Evolutionary conservation across 2,113 vertebrate genomes (phyloP), one percentile per base, ranked within the genome.

Genomic region (Ascaphus truei): DNA sequence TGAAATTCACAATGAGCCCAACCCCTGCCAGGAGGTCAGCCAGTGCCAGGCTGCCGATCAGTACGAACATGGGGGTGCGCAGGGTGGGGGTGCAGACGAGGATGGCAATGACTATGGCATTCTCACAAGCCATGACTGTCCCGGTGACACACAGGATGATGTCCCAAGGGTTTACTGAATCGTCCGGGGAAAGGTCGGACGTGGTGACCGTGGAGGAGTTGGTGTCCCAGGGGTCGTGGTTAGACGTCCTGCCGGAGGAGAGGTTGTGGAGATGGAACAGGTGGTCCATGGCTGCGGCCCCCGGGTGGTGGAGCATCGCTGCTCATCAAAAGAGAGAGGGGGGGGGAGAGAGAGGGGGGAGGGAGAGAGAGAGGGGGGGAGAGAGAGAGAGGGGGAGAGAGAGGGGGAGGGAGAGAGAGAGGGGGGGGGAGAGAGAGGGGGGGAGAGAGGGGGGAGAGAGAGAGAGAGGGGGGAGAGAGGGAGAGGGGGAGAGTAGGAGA

Each of bases 81-180:
- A 94, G 88, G 11, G 89, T 86, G 2, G 93, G 93, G 8, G 93
- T 89, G 86, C 93, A 94, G 80, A 93, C 92, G 1, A 96, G 86
- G 65, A 93, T 90, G 3, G 93, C 94, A 57, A 96, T 89, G 61
- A 96, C 93, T 78, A 96, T 80, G 2, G 93, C 92, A 53, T 96
- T 96, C 72, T 96, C 94, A 0, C 92, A 93, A 30, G 94, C 92
- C 80, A 94, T 90, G 52, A 92, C 88, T 13, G 94, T 94, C 57
- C 94, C 94, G 0, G 93, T 93, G 16, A 94, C 92, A 53, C 94
- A 95, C 11, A 96, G 84, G 0, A 92, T 93, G 41, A 96, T 81
- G 79, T 95, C 94, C 94, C 94, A 95, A 0, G 93, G 93, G 80
- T 82, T 95, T 31, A 95, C 90, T 11, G 72, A 53, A 26, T 67